Base-by-base conservation (phyloP, 2,797 vertebrate genomes). In the Darevskia mixta region DNA sequence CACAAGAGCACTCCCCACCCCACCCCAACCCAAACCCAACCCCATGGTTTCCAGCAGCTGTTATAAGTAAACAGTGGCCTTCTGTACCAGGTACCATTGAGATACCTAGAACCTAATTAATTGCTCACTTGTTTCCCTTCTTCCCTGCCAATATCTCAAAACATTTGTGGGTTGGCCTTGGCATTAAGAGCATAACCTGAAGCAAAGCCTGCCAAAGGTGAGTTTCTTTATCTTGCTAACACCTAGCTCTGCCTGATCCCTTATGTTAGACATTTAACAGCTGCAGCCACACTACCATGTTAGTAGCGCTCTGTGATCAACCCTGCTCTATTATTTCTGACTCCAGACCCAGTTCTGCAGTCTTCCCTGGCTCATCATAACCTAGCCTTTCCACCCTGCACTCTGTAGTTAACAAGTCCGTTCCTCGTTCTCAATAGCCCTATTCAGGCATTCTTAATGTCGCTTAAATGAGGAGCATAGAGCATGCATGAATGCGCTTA, bases 121-220 rank as follows among this genome's bases (percentile, higher is more conserved):
- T 43, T 64, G 69, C 38, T 81, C 69, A 75, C 38, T 67, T 89
- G 83, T 75, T 85, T 86, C 6, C 61, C 69, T 73, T 66, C 38
- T 75, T 61, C 58, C 8, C 43, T 88, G 58, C 49, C 66, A 71
- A 66, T 32, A 73, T 83, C 66, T 78, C 58, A 49, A 66, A 66
- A 79, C 38, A 43, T 61, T 43, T 81, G 43, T 43, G 27, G 55
- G 79, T 87, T 73, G 78, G 18, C 38, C 79, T 87, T 87, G 67
- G 8, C 49, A 81, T 73, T 87, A 61, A 79, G 61, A 79, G 55
- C 49, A 75, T 32, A 81, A 73, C 20, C 45, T 87, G 79, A 81
- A 87, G 55, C 32, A 85, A 77, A 77, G 58, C 73, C 38, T 77
- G 25, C 13, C 20, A 23, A 73, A 73, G 67, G 67, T 86, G 45